phyloP scores from a whole-genome alignment of 2,888 invertebrate species.

The Drosophila mettleri region DNA sequence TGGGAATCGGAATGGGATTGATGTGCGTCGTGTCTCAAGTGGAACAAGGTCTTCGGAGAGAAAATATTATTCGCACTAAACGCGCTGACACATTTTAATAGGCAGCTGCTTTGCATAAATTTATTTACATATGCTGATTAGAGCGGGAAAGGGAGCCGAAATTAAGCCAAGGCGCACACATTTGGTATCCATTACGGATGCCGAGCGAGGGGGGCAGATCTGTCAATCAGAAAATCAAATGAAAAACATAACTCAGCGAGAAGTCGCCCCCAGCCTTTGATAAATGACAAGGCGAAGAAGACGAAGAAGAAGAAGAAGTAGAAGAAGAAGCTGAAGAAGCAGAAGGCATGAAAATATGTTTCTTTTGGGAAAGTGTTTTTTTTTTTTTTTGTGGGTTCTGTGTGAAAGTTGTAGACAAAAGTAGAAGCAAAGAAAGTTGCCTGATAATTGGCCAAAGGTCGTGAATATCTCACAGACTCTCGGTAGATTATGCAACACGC shows the following conservation, averaged over 20 bases:
- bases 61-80: slow-evolving; percentile 46
- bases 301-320: background rate
- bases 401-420: slow-evolving; percentile 52
- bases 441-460: slow-evolving; percentile 61
- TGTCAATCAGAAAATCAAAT: slow-evolving; percentile 70
- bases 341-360: slow-evolving; percentile 12
- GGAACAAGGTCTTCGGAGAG: slow-evolving; percentile 49
- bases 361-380: slow-evolving; percentile 49
- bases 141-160: slow-evolving; percentile 11
- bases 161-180: slow-evolving; percentile 16
- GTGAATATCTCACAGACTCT: slow-evolving; percentile 51
- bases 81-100: slow-evolving; percentile 41
- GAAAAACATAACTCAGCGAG: slow-evolving; percentile 65
- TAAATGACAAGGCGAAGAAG: slow-evolving; percentile 63
- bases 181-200: slow-evolving; percentile 67
- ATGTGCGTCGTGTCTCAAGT: slow-evolving; percentile 37
- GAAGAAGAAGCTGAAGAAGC: too few species aligned
- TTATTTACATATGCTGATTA: slow-evolving; percentile 54
- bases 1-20: slow-evolving; percentile 19
- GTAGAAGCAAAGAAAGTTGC: slow-evolving; percentile 63
- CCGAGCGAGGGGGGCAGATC: slow-evolving; percentile 33
- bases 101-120: slow-evolving; percentile 59
- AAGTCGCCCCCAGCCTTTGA: slow-evolving; percentile 36
- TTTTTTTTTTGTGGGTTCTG: slow-evolving; percentile 54
- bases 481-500: slow-evolving; percentile 60